These are phyloP conservation scores for Antennarius maculatus DNA, from an alignment of 2,797 vertebrate genomes.

Conservation along the genomic window DNA sequence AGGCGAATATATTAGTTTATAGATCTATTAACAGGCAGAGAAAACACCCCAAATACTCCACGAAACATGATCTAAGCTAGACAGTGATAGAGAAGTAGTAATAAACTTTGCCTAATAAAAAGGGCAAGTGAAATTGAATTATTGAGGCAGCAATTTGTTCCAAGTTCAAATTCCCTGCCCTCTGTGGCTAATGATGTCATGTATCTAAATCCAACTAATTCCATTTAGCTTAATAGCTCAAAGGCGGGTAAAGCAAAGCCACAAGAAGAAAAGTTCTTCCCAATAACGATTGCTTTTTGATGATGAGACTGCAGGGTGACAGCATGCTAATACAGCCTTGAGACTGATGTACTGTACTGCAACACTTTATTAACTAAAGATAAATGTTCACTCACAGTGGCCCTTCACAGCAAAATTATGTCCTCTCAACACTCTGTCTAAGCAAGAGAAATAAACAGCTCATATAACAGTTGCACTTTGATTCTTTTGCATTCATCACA, in stretches of 20 bases:
- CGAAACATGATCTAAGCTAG: conserved; percentile 13
- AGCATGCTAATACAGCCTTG: conserved; percentile 50
- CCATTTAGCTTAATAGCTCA: conserved; percentile 64
- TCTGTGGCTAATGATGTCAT: conserved; percentile 63
- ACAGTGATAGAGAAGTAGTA: conserved; percentile 39
- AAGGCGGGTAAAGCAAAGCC: conserved; percentile 40
- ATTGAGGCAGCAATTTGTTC: conserved; percentile 68
- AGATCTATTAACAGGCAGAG: conserved; percentile 5
- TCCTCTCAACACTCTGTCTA: conserved; percentile 25
- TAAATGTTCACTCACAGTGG: conserved; percentile 45
- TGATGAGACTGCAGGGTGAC: conserved; percentile 55
- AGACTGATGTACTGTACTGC: conserved; percentile 47
- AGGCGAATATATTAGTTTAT: conserved; percentile 7
- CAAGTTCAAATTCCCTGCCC: conserved; percentile 63
- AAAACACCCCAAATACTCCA: conserved; percentile 3
- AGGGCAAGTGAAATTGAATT: conserved; percentile 66
- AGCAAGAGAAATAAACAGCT: conserved; percentile 30
- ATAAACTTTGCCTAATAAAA: conserved; percentile 63
- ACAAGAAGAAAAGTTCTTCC: conserved; percentile 39
- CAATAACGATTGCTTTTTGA: conserved; percentile 51
- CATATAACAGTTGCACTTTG: conserved; percentile 26
- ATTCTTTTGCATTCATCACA: conserved; percentile 2
- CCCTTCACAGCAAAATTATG: conserved; percentile 46
- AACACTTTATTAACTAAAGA: conserved; percentile 58
- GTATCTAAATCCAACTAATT: conserved; percentile 64